phyloP scores from a whole-genome alignment of 2,113 vertebrate genomes.

The Scatophagus argus region DNA sequence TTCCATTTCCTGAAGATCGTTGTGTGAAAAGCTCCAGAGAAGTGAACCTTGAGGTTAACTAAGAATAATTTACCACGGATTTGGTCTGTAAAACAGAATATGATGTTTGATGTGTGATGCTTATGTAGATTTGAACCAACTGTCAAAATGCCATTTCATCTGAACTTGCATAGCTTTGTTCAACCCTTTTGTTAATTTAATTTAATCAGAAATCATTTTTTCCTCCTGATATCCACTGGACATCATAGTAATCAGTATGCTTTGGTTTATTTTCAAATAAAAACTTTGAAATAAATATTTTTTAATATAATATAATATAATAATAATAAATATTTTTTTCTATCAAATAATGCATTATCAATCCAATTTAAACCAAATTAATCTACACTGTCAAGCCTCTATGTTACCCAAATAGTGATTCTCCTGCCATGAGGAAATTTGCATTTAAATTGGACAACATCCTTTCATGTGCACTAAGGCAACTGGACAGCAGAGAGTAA shows the following conservation, averaged over 20 bases:
- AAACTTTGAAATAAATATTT: slow-evolving; percentile 30
- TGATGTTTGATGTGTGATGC: no score
- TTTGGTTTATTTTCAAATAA: slow-evolving; percentile 13
- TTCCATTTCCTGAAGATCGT: not conserved
- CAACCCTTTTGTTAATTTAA: no score
- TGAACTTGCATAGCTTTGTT: no score
- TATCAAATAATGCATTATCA: slow-evolving; percentile 51
- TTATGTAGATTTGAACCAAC: no score
- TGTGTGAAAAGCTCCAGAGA: not conserved
- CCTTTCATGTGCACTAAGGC: slow-evolving; percentile 58
- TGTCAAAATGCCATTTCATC: no score
- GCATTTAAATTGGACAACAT: slow-evolving; percentile 70
- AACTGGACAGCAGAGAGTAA: slow-evolving; percentile 47
- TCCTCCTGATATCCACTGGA: not conserved
- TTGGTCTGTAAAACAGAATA: no score
- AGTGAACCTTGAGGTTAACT: not conserved
- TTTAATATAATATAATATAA: no score
- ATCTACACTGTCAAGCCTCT: slow-evolving; percentile 38
- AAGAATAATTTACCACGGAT: not conserved
- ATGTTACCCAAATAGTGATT: slow-evolving; percentile 47
- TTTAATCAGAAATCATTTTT: not conserved
- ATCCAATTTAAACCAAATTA: slow-evolving; percentile 35
- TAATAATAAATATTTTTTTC: no score
- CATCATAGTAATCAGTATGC: not conserved
- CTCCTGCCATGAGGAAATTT: slow-evolving; percentile 51